These are phyloP conservation scores for Ptychoptera contaminata DNA, from an alignment of 2,888 invertebrate genomes.

Conservation along the genomic window DNA sequence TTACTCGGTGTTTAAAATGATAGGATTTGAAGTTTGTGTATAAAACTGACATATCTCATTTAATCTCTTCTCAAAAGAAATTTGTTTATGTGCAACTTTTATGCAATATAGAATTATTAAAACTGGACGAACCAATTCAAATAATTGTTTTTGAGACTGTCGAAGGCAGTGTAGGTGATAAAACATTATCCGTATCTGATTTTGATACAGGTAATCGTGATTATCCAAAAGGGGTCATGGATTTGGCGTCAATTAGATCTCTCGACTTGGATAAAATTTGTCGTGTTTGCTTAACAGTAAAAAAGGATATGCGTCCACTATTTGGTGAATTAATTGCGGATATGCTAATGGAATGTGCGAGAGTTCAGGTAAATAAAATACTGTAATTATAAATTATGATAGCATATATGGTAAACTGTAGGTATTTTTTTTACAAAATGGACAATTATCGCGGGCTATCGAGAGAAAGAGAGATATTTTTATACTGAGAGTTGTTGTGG, in stretches of 20 bases:
- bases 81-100: conserved; percentile 5
- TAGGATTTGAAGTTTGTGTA: no score
- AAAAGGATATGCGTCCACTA: conserved; percentile 48
- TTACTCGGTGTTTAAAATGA: no score
- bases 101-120: not conserved
- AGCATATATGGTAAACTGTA: not conserved
- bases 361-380: conserved; percentile 34
- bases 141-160: no score
- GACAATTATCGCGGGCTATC: not conserved
- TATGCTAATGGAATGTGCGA: conserved; percentile 47
- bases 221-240: conserved; percentile 5
- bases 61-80: not conserved
- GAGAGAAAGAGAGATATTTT: conserved; percentile 1
- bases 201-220: no score
- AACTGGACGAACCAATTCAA: no score
- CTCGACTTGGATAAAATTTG: conserved; percentile 43
- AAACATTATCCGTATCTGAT: no score
- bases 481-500: not conserved
- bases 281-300: conserved; percentile 43
- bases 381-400: conserved; percentile 8
- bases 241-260: conserved; percentile 14
- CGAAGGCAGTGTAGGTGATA: no score
- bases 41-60: no score
- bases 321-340: conserved; percentile 47
- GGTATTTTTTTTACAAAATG: not conserved